These are phyloP conservation scores for Zophobas atratus DNA, from an alignment of 1,140 invertebrate species.

Conservation along the genomic window DNA sequence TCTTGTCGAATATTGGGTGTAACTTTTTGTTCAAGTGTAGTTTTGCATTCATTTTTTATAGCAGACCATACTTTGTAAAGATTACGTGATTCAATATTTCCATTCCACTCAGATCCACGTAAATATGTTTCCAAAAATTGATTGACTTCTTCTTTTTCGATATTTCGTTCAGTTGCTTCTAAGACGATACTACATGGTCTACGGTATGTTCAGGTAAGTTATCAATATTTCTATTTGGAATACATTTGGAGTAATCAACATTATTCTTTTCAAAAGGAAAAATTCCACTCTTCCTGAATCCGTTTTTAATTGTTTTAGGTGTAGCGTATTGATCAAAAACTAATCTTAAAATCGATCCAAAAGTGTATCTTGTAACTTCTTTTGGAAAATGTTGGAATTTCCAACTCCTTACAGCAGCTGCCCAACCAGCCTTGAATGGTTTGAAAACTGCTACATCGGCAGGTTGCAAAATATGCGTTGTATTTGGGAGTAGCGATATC, in stretches of 20 bases:
- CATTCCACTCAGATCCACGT: slow-evolving; percentile 15
- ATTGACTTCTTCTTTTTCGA: slow-evolving; percentile 28
- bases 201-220: neutral
- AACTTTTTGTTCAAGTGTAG: neutral
- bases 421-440: slow-evolving; percentile 5
- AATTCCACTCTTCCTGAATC: slow-evolving; percentile 64
- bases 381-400: slow-evolving; percentile 52
- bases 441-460: slow-evolving; percentile 33
- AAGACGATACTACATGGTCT: neutral
- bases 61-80: slow-evolving; percentile 45
- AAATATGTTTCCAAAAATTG: slow-evolving; percentile 29
- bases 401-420: slow-evolving; percentile 39
- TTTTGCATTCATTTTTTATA: slow-evolving; percentile 37
- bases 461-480: slow-evolving; percentile 63
- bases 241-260: slow-evolving; percentile 62
- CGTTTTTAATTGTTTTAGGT: slow-evolving; percentile 60
- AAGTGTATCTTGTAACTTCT: slow-evolving; percentile 48
- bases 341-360: slow-evolving; percentile 38
- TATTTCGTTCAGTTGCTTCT: slow-evolving; percentile 13
- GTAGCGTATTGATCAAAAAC: slow-evolving; percentile 50
- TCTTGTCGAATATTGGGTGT: no score
- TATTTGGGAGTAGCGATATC: slow-evolving; percentile 65
- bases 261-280: slow-evolving; percentile 63
- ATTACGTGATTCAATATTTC: slow-evolving; percentile 18
- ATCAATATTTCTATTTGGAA: slow-evolving; percentile 33